Evolutionary conservation across 2,113 vertebrate genomes (phyloP).

Genomic region (Limanda limanda): DNA sequence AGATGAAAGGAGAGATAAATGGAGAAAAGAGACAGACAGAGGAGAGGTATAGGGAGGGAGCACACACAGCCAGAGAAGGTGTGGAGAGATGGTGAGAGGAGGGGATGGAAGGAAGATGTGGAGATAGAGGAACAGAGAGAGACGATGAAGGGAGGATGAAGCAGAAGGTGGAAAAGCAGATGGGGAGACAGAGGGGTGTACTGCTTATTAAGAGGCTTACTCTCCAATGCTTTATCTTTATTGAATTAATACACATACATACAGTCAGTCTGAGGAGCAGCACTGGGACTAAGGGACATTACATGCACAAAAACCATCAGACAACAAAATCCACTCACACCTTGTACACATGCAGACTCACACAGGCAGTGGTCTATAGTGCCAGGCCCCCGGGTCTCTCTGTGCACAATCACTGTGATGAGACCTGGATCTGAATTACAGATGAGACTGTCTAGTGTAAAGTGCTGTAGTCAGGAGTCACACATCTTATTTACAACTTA

Average conservation of each 20-base stretch:
- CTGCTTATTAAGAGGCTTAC: slow-evolving; percentile 47
- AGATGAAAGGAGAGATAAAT: slow-evolving; percentile 59
- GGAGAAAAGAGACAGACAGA: slow-evolving; percentile 16
- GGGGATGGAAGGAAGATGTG: slow-evolving; percentile 7
- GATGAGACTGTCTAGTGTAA: slow-evolving; percentile 37
- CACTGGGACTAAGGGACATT: slow-evolving; percentile 30
- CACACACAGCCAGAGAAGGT: slow-evolving; percentile 17
- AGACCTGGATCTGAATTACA: slow-evolving; percentile 57
- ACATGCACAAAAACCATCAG: slow-evolving; percentile 27
- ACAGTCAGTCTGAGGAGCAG: slow-evolving; percentile 36
- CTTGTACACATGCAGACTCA: slow-evolving; percentile 1
- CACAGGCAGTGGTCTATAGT: slow-evolving; percentile 36
- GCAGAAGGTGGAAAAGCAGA: slow-evolving; percentile 28
- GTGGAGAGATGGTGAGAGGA: slow-evolving; percentile 30
- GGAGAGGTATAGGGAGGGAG: slow-evolving; percentile 27
- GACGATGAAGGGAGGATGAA: slow-evolving; percentile 7
- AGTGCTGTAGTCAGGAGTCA: slow-evolving; percentile 27
- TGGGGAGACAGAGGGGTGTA: slow-evolving; percentile 10
- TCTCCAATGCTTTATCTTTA: slow-evolving; percentile 25
- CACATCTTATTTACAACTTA: slow-evolving; percentile 14
- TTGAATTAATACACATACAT: slow-evolving; percentile 42
- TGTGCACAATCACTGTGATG: slow-evolving; percentile 33
- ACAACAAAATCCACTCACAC: slow-evolving; percentile 1
- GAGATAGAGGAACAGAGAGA: slow-evolving; percentile 17
- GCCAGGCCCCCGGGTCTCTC: slow-evolving; percentile 27